These are phyloP conservation scores for Pseudopodoces humilis DNA, from an alignment of 2,113 vertebrate species.

Conservation along the genomic window DNA sequence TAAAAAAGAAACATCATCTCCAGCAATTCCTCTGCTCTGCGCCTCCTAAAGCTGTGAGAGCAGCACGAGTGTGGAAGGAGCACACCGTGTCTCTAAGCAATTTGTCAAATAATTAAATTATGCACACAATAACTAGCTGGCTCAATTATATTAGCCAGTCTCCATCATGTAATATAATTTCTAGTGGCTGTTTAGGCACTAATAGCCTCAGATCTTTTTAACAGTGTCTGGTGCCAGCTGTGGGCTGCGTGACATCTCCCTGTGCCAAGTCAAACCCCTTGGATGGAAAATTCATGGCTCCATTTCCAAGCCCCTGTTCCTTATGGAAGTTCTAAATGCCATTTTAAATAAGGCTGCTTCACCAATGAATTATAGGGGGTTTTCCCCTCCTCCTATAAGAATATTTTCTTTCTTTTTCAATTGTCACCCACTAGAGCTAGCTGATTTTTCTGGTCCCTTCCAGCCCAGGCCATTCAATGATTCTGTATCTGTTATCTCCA, in stretches of 20 bases:
- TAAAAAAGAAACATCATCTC: background rate
- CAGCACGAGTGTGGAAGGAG: background rate
- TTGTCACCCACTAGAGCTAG: background rate
- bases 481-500: background rate
- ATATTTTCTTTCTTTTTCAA: background rate
- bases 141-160: slow-evolving; percentile 67
- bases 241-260: slow-evolving; percentile 13
- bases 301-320: background rate
- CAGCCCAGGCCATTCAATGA: background rate
- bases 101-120: slow-evolving; percentile 74
- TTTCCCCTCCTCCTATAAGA: background rate
- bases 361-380: background rate
- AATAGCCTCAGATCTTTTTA: slow-evolving; percentile 67
- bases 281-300: slow-evolving; percentile 48
- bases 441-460: background rate
- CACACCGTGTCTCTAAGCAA: slow-evolving; percentile 55
- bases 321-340: slow-evolving; percentile 10
- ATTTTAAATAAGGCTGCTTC: background rate
- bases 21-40: background rate
- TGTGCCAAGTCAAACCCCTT: slow-evolving; percentile 49
- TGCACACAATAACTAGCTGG: slow-evolving; percentile 60
- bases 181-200: slow-evolving; percentile 65
- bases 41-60: background rate
- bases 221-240: slow-evolving; percentile 58
- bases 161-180: slow-evolving; percentile 69